Conservation (phyloP, 2,888 invertebrate genomes). For the Dynastes tityus region DNA sequence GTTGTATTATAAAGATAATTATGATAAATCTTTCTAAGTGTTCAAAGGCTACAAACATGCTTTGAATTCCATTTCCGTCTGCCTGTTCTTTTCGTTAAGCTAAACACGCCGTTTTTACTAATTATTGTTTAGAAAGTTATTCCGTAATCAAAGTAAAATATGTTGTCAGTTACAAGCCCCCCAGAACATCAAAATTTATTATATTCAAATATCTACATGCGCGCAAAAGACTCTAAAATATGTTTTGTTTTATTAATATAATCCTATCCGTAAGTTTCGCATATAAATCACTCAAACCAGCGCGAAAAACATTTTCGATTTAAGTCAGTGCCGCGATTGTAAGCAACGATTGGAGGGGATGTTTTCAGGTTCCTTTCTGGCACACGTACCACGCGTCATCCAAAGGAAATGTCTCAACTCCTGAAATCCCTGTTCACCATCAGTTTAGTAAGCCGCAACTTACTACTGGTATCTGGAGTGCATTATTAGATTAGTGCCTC, state of each 20-base stretch:
- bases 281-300: conserved; percentile 2
- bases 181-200: neutral
- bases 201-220: neutral
- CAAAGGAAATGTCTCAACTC: conserved; percentile 63
- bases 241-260: conserved; percentile 17
- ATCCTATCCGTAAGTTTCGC: conserved; percentile 10
- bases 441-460: conserved; percentile 64
- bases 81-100: too few species aligned
- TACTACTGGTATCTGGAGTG: conserved; percentile 57
- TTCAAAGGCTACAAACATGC: too few species aligned
- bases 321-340: neutral
- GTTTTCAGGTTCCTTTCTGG: conserved; percentile 47
- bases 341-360: conserved; percentile 52
- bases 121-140: too few species aligned
- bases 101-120: too few species aligned
- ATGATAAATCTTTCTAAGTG: too few species aligned
- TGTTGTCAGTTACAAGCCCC: conserved; percentile 2
- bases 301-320: conserved; percentile 39
- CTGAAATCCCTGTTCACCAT: conserved; percentile 62
- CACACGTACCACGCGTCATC: conserved; percentile 58
- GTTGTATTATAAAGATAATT: too few species aligned
- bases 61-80: too few species aligned
- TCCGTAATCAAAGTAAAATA: neutral
- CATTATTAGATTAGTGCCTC: conserved; percentile 65
- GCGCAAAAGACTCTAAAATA: neutral